Conservation (phyloP, 2,113 vertebrate genomes). For the Rattus norvegicus region GRCr8 NC_086039.1:75405001-75405500, state of each 20-base stretch:
- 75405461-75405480: background rate
- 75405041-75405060: slow-evolving; percentile 39
- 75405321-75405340: background rate
- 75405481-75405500: slow-evolving; percentile 35
- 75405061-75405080: background rate
- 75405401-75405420: background rate
- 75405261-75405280: background rate
- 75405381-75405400: background rate
- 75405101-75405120: background rate
- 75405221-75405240: background rate
- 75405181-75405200: no score
- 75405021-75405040: slow-evolving; percentile 61
- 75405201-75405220: background rate
- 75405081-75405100: background rate
- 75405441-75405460: background rate
- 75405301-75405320: background rate
- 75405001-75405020: slow-evolving; percentile 83
- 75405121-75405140: background rate
- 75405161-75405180: background rate
- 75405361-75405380: background rate
- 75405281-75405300: background rate
- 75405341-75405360: background rate
- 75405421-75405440: background rate
- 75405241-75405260: background rate
- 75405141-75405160: background rate